Conservation (phyloP, 2,797 vertebrate genomes). For the Hydrophis major region DNA sequence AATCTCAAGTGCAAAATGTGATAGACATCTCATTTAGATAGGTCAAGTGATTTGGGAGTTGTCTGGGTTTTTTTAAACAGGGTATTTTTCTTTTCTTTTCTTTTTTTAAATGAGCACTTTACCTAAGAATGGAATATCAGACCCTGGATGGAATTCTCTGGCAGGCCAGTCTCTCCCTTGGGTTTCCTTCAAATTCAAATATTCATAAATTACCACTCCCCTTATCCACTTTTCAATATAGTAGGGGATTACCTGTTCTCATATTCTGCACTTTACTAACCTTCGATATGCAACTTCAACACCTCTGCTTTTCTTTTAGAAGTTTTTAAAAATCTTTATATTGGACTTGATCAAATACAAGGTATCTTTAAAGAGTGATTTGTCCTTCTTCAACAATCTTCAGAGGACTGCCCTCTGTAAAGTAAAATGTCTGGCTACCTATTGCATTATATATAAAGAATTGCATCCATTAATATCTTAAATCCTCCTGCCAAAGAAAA, state of each 20-base stretch:
- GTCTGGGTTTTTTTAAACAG: background rate
- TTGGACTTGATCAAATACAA: background rate
- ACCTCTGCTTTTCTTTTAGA: background rate
- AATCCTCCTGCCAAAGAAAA: background rate
- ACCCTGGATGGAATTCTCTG: background rate
- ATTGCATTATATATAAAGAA: background rate
- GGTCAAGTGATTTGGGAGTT: background rate
- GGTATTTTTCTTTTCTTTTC: background rate
- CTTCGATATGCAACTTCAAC: background rate
- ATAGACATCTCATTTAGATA: background rate
- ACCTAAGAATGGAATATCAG: background rate
- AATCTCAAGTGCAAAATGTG: background rate
- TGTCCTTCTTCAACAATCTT: background rate
- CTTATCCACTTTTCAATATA: background rate
- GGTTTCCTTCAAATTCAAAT: background rate
- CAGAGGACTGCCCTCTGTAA: background rate
- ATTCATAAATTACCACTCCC: background rate
- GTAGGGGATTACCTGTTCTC: background rate
- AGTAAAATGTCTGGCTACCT: background rate
- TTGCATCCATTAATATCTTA: background rate
- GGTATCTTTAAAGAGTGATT: background rate
- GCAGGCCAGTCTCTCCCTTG: background rate
- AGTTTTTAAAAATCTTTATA: background rate
- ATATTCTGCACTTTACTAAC: background rate
- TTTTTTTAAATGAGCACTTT: background rate